Conservation (phyloP, 2,888 invertebrate species). For the Meghimatium bilineatum region DNA sequence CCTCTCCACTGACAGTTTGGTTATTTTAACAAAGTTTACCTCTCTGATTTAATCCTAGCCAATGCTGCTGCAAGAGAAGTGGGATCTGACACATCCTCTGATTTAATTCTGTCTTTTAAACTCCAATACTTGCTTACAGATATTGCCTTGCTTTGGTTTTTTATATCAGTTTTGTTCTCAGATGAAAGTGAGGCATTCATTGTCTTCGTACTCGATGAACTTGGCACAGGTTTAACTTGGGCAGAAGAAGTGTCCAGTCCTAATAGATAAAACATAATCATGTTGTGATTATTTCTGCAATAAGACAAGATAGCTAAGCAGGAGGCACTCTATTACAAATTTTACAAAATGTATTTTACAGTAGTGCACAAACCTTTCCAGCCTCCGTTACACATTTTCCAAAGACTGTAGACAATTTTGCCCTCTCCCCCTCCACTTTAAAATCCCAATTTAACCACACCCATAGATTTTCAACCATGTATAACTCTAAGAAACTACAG, state of each 20-base stretch:
- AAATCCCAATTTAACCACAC: too few relatives aligned
- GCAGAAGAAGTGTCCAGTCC: background rate
- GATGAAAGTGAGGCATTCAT: background rate
- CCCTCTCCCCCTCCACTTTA: too few relatives aligned
- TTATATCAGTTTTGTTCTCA: background rate
- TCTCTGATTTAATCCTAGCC: slow-evolving; percentile 55
- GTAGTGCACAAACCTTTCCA: too few relatives aligned
- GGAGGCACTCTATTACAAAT: too few relatives aligned
- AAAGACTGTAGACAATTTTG: too few relatives aligned
- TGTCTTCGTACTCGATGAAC: background rate
- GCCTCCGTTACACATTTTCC: too few relatives aligned
- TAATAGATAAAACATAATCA: background rate
- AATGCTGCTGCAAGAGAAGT: slow-evolving; percentile 62
- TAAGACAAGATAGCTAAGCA: too few relatives aligned
- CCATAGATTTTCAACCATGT: too few relatives aligned
- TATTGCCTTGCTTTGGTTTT: background rate
- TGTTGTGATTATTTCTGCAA: too few relatives aligned
- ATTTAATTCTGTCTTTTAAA: slow-evolving; percentile 39
- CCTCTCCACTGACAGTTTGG: too few relatives aligned
- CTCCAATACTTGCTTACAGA: slow-evolving; percentile 36
- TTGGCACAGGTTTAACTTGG: background rate
- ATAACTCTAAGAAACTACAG: too few relatives aligned
- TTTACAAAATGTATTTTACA: too few relatives aligned
- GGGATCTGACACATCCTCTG: slow-evolving; percentile 59
- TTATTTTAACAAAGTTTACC: slow-evolving; percentile 16